Evolutionary conservation across 2,888 invertebrate species (phyloP).

Genomic region (Xestia ashworthii): DNA sequence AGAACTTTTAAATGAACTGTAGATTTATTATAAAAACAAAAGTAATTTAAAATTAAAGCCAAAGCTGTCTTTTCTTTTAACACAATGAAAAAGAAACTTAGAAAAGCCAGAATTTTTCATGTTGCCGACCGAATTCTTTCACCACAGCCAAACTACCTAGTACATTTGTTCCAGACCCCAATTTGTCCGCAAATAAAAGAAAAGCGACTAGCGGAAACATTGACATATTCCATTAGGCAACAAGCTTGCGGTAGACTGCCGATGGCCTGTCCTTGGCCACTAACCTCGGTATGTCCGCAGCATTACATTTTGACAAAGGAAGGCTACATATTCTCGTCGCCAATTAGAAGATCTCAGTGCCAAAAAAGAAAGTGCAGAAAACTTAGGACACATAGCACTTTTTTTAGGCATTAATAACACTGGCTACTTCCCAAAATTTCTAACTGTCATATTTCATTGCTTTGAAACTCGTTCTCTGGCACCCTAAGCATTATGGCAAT

Average conservation of each 20-base stretch:
- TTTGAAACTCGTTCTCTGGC: neutral
- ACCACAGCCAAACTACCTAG: neutral
- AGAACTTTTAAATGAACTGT: neutral
- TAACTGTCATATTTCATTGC: neutral
- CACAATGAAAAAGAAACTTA: neutral
- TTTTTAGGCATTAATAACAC: neutral
- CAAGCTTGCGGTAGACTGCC: conserved; percentile 46
- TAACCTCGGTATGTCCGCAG: conserved; percentile 54
- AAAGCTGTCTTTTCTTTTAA: neutral
- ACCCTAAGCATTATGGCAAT: neutral
- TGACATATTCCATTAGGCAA: conserved; percentile 47
- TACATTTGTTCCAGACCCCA: conserved; percentile 15
- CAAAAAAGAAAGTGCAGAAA: conserved; percentile 15
- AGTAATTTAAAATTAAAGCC: neutral
- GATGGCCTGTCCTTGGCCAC: conserved; percentile 48
- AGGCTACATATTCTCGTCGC: conserved; percentile 13
- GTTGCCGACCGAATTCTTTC: conserved; percentile 12
- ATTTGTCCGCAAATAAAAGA: conserved; percentile 48
- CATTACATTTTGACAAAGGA: conserved; percentile 37
- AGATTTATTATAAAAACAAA: neutral
- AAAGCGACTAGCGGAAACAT: conserved; percentile 37
- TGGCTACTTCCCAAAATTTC: neutral
- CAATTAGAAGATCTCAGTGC: conserved; percentile 26
- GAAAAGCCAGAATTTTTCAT: neutral
- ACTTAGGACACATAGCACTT: neutral